Percentiles rank a stretch among this genome's conserved stretches.
These are phyloP conservation scores for Hycleus cichorii DNA, from an alignment of 1,140 invertebrate species.

Conservation along the genomic window DNA sequence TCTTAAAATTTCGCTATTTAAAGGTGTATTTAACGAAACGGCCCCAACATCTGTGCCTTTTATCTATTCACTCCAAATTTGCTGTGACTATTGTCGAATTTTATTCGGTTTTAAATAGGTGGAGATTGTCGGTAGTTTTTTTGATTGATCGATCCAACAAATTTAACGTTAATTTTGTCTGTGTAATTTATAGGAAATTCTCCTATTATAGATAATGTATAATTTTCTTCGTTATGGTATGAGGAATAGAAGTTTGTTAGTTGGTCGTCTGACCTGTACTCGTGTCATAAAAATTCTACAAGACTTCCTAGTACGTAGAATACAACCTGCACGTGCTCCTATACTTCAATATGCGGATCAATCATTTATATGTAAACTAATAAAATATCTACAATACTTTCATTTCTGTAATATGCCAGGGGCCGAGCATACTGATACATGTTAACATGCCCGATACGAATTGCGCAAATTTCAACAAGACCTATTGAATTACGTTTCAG, in stretches of 20 bases:
- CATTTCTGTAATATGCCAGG: background rate
- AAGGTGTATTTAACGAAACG: constrained; percentile 20
- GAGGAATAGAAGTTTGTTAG: constrained; percentile 11
- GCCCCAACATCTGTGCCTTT: constrained; percentile 26
- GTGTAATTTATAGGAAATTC: too few relatives aligned
- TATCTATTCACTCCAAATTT: constrained; percentile 20
- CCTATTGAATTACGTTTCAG: too few relatives aligned
- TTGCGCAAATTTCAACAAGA: too few relatives aligned
- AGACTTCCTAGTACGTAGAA: constrained; percentile 8
- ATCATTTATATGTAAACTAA: constrained; percentile 11
- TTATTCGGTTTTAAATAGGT: constrained; percentile 21
- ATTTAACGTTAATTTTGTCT: too few relatives aligned
- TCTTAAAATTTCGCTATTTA: constrained; percentile 4
- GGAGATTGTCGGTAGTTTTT: constrained; percentile 9
- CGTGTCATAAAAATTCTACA: constrained; percentile 15
- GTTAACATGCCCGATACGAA: too few relatives aligned
- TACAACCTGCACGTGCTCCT: constrained; percentile 12
- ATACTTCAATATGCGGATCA: constrained; percentile 11
- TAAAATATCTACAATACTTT: constrained; percentile 12
- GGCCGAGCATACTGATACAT: background rate
- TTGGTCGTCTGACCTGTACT: constrained; percentile 13
- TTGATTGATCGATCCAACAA: too few relatives aligned
- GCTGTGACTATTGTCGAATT: constrained; percentile 20
- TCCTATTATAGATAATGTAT: background rate
- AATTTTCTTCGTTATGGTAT: constrained; percentile 11